These are phyloP conservation scores for Aleiodes testaceus DNA, from an alignment of 2,888 invertebrate species.

Conservation along the genomic window DNA sequence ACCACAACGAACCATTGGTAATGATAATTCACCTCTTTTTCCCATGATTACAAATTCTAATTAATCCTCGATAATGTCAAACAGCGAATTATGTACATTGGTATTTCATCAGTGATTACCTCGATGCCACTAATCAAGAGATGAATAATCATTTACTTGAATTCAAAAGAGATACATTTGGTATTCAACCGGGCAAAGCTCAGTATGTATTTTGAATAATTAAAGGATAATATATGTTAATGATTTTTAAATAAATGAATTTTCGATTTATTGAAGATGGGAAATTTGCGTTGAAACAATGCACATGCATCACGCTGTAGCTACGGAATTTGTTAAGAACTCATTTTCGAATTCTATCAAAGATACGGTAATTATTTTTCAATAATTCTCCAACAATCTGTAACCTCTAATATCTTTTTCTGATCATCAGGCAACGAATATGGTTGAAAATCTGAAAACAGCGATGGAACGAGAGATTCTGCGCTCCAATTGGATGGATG, in stretches of 20 bases:
- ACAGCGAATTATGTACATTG: slow-evolving; percentile 56
- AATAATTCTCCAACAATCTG: not conserved
- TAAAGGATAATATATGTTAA: not conserved
- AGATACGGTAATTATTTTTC: slow-evolving; percentile 33
- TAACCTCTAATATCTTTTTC: not conserved
- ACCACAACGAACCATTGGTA: slow-evolving; percentile 49
- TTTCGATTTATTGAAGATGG: slow-evolving; percentile 37
- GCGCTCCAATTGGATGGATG: slow-evolving; percentile 76
- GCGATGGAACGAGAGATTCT: slow-evolving; percentile 75
- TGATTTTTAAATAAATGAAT: not conserved
- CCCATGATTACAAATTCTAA: not conserved
- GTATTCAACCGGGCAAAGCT: slow-evolving; percentile 38
- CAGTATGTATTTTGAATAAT: slow-evolving; percentile 37
- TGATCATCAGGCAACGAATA: slow-evolving; percentile 67
- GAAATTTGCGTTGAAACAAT: slow-evolving; percentile 44
- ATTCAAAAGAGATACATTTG: slow-evolving; percentile 39
- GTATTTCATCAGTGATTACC: slow-evolving; percentile 49
- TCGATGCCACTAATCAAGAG: slow-evolving; percentile 44
- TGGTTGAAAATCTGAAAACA: slow-evolving; percentile 75
- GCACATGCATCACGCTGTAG: slow-evolving; percentile 45
- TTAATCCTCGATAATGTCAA: slow-evolving; percentile 18
- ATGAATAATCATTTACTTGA: slow-evolving; percentile 38
- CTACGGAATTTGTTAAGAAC: slow-evolving; percentile 45
- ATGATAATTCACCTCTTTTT: not conserved
- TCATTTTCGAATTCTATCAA: slow-evolving; percentile 44